Conservation (phyloP, 2,113 vertebrate species). For the Irena cyanogastra region DNA sequence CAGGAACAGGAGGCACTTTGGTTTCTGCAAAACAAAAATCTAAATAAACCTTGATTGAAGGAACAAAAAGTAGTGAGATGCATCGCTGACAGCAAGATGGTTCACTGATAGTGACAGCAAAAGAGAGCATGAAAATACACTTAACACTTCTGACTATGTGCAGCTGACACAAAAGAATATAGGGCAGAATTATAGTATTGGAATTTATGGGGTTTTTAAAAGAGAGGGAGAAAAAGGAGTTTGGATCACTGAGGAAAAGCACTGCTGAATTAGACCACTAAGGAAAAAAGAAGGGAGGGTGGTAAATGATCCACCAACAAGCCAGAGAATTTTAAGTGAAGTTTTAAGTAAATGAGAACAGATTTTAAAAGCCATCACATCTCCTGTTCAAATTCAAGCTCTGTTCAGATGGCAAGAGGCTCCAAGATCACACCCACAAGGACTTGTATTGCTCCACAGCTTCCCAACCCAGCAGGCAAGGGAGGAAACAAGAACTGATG, state of each 20-base stretch:
- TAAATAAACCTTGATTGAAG: background rate
- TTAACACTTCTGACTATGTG: background rate
- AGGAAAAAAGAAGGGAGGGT: background rate
- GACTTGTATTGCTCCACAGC: fast-evolving
- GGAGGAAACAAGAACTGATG: background rate
- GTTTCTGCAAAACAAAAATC: background rate
- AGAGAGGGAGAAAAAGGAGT: background rate
- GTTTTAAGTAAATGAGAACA: background rate
- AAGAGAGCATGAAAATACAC: background rate
- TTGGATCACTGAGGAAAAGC: background rate
- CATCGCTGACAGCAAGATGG: background rate
- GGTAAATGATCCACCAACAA: background rate
- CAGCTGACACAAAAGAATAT: background rate
- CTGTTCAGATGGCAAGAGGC: background rate
- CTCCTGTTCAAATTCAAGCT: background rate
- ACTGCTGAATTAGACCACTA: background rate
- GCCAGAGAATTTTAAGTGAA: background rate
- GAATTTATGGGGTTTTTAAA: background rate
- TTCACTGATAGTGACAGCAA: background rate
- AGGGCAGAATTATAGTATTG: background rate
- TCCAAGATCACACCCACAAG: background rate
- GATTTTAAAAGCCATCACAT: background rate
- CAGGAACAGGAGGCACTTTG: background rate
- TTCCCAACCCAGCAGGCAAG: background rate
- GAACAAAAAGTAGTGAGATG: background rate